phyloP scores from a whole-genome alignment of 1,140 invertebrate genomes.

The roundworm (Caenorhabditis elegans) region DNA sequence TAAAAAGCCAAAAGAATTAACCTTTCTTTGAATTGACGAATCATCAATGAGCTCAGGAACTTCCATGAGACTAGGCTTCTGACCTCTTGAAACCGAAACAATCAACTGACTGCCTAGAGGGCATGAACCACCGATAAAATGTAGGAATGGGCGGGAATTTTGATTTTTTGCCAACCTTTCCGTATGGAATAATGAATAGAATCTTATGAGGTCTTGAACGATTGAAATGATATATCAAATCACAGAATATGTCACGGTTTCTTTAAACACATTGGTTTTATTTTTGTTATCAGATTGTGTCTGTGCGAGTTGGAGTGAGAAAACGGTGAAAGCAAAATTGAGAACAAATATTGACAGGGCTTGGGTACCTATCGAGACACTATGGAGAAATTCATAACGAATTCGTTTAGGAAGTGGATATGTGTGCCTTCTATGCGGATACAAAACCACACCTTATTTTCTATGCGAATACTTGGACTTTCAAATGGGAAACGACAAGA shows the following conservation, averaged over 20 bases:
- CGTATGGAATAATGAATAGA: neutral
- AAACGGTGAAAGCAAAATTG: neutral
- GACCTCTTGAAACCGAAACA: neutral
- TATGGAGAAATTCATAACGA: neutral
- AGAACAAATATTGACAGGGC: constrained; percentile 9
- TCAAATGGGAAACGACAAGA: neutral
- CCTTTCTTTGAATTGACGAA: neutral
- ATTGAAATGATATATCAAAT: neutral
- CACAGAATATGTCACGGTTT: constrained; percentile 1
- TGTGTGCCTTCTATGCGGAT: neutral
- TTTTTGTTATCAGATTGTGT: constrained; percentile 22
- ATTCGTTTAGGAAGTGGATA: neutral
- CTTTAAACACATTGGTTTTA: neutral
- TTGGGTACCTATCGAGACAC: neutral
- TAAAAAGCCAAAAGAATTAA: neutral
- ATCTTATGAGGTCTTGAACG: neutral
- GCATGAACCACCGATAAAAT: constrained; percentile 14
- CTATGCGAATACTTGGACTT: neutral
- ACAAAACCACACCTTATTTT: neutral
- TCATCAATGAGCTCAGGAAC: neutral
- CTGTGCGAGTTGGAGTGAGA: neutral
- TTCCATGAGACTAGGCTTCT: neutral
- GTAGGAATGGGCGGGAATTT: neutral
- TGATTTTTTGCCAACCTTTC: no score
- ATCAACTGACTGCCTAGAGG: neutral